phyloP scores from a whole-genome alignment of 2,113 vertebrate genomes.

The Hypocryptadius cinnamomeus region DNA sequence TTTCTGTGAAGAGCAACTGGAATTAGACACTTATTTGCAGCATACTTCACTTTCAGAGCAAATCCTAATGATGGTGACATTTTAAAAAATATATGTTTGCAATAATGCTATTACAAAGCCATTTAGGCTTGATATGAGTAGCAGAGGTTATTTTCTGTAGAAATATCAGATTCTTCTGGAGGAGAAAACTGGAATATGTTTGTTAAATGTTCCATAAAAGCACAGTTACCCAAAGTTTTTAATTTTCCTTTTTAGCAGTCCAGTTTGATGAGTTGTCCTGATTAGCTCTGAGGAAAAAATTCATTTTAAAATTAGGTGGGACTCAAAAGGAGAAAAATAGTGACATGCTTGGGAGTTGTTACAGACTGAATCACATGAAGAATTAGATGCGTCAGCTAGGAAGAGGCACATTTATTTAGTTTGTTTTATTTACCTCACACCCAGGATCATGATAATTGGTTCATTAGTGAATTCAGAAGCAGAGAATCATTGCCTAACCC shows the following conservation, averaged over 20 bases:
- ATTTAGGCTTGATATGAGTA: not conserved
- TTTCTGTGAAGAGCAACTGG: not conserved
- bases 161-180: not conserved
- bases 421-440: not conserved
- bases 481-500: not conserved
- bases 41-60: not conserved
- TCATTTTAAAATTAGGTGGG: not conserved
- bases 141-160: not conserved
- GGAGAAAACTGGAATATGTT: not conserved
- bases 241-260: not conserved
- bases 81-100: not conserved
- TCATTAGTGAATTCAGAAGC: not conserved
- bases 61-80: not conserved
- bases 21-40: not conserved
- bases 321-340: not conserved
- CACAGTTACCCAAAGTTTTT: not conserved
- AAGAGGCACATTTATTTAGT: not conserved
- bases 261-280: conserved; percentile 8
- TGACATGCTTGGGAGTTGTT: not conserved
- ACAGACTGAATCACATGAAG: not conserved
- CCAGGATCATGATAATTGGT: not conserved
- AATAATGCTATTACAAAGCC: not conserved
- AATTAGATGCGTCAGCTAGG: not conserved
- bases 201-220: conserved; percentile 44
- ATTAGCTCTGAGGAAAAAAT: conserved; percentile 4